phyloP scores from a whole-genome alignment of 2,888 invertebrate genomes.

The Eulithis testata region DNA sequence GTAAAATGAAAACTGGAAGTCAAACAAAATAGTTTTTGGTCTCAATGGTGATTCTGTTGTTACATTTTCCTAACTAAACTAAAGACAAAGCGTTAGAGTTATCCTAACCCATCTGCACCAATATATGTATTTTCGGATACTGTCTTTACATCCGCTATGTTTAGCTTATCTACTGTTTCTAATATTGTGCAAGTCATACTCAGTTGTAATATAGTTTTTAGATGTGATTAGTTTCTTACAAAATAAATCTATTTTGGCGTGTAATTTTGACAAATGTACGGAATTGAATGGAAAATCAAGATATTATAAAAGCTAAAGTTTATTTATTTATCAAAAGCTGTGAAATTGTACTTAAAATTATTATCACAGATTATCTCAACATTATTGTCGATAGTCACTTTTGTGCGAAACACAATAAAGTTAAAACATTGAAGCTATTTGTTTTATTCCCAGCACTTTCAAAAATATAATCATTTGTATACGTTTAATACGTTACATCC shows the following conservation, averaged over 20 bases:
- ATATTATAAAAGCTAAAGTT: conserved; percentile 53
- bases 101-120: too few relatives aligned
- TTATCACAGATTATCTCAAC: conserved; percentile 78
- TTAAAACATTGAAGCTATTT: conserved; percentile 50
- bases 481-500: too few relatives aligned
- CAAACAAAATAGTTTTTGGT: too few relatives aligned
- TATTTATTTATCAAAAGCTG: conserved; percentile 78
- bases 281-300: conserved; percentile 65
- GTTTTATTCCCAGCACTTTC: conserved; percentile 27
- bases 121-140: too few relatives aligned
- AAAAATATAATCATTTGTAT: too few relatives aligned
- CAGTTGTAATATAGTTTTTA: conserved; percentile 19
- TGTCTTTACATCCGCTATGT: neutral
- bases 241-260: conserved; percentile 60
- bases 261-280: conserved; percentile 52
- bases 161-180: neutral
- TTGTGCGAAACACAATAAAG: conserved; percentile 80
- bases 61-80: too few relatives aligned
- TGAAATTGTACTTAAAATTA: conserved; percentile 81
- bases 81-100: too few relatives aligned
- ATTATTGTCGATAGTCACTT: conserved; percentile 76
- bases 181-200: conserved; percentile 13
- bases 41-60: too few relatives aligned
- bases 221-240: conserved; percentile 44
- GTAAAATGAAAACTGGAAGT: too few relatives aligned